Base-by-base conservation (phyloP, 2,797 vertebrate genomes). In the Micropoecilia bifurca region DNA sequence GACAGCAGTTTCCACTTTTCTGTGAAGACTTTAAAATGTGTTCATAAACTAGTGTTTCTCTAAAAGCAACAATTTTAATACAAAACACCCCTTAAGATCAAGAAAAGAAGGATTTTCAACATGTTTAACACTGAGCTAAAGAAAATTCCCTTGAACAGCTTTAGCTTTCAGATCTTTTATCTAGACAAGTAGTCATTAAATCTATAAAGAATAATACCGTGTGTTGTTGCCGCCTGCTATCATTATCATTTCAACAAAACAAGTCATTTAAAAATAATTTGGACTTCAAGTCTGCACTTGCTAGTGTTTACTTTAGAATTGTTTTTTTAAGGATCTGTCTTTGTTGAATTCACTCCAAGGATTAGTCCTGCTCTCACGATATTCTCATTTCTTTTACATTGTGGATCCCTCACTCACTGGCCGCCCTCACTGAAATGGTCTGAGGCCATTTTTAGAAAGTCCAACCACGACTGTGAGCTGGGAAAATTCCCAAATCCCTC, bases 351-450 rank as follows among this genome's bases (percentile, higher is more conserved):
- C 14, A 6, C 16, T 33, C 55, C 55, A 28, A 16, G 14, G 28
- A 16, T 63, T 36, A 39, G 71, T 89, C 82, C 73, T 79, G 83
- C 93, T 92, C 90, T 91, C 92, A 93, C 92, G 89, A 73, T 73
- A 57, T 28, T 16, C 48, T 80, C 53, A 82, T 85, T 43, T 88
- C 74, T 82, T 45, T 87, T 25, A 82, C 83, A 82, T 55, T 80
- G 83, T 76, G 45, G 46, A 75, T n/a, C 47, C 39, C 33, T 12
- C 53, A 73, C 48, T 53, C 50, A 25, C 50, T 53, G 48, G 69
- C 36, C n/a, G 25, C 71, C 36, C 55, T 63, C 36, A 75, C 79
- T 80, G 83, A 68, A 75, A 76, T 47, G 36, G 25, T 75, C 81
- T 53, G 57, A 61, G 33, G 30, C 48, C 74, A 82, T 85, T 84